Evolutionary conservation across 2,113 vertebrate genomes (phyloP).

Genomic region (Saccopteryx bilineata): DNA sequence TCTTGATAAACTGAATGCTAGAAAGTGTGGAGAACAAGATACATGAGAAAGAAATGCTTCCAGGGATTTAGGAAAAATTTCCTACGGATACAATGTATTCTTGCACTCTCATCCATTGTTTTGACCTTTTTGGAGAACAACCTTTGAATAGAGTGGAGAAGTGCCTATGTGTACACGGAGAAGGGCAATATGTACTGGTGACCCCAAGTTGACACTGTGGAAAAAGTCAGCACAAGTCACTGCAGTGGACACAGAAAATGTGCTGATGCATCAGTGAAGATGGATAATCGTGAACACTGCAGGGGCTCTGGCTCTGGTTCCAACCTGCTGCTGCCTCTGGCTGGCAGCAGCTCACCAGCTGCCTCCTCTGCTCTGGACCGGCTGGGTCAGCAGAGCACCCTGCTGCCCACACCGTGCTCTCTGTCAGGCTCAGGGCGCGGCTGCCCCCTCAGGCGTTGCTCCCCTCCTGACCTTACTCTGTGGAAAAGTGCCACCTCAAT

Average conservation of each 20-base stretch:
- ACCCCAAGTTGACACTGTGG: conserved; percentile 38
- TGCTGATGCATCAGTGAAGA: conserved; percentile 52
- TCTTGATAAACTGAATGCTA: background rate
- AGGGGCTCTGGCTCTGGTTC: background rate
- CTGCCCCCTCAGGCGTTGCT: background rate
- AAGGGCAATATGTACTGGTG: background rate
- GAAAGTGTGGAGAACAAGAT: background rate
- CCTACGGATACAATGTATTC: background rate
- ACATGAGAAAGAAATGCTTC: conserved; percentile 17
- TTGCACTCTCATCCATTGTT: background rate
- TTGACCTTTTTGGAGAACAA: background rate
- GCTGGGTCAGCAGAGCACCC: conserved; percentile 67
- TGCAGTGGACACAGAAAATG: background rate
- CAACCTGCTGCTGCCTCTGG: conserved; percentile 51
- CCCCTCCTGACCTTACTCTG: background rate
- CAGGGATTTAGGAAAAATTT: background rate
- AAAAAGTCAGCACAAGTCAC: conserved; percentile 46
- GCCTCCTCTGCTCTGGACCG: accelerated
- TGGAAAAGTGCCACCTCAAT: background rate
- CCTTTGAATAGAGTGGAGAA: conserved; percentile 3
- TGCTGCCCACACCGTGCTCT: conserved; percentile 15
- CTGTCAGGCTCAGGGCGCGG: background rate
- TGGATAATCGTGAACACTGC: conserved; percentile 40
- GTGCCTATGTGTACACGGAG: background rate
- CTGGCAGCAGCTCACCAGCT: conserved; percentile 47